Conservation (phyloP, 1,140 invertebrate genomes). For the Apis laboriosa region DNA sequence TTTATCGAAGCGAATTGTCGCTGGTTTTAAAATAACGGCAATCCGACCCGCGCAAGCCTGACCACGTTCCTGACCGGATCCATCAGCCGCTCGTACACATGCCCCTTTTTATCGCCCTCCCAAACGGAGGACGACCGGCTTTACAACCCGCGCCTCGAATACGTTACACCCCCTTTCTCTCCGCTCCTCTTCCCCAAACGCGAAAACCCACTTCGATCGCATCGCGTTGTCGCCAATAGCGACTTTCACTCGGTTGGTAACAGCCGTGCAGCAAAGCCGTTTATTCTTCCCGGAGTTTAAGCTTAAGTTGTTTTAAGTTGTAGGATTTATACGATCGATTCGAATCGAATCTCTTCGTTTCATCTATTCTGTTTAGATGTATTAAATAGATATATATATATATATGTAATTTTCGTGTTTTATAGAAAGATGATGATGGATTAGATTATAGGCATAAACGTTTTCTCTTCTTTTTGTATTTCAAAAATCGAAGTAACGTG, state of each 20-base stretch:
- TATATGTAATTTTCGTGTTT: no score
- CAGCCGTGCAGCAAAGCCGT: background rate
- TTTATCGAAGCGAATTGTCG: slow-evolving; percentile 22
- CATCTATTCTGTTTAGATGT: no score
- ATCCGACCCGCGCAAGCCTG: slow-evolving; percentile 25
- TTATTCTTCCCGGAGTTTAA: no score
- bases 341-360: no score
- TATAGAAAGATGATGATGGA: no score
- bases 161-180: background rate
- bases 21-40: slow-evolving; percentile 40
- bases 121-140: background rate
- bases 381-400: no score
- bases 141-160: slow-evolving; percentile 5
- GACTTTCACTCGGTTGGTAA: background rate
- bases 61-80: slow-evolving; percentile 27
- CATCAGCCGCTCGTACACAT: slow-evolving; percentile 22
- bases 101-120: slow-evolving; percentile 25
- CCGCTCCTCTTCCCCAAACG: background rate
- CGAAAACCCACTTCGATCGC: slow-evolving; percentile 1
- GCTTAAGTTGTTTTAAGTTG: no score
- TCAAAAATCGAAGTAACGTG: no score
- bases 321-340: no score
- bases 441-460: no score
- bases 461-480: no score
- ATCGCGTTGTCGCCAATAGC: background rate